Evolutionary conservation across 1,140 invertebrate genomes (phyloP).

Genomic region (Drosophila athabasca): DNA sequence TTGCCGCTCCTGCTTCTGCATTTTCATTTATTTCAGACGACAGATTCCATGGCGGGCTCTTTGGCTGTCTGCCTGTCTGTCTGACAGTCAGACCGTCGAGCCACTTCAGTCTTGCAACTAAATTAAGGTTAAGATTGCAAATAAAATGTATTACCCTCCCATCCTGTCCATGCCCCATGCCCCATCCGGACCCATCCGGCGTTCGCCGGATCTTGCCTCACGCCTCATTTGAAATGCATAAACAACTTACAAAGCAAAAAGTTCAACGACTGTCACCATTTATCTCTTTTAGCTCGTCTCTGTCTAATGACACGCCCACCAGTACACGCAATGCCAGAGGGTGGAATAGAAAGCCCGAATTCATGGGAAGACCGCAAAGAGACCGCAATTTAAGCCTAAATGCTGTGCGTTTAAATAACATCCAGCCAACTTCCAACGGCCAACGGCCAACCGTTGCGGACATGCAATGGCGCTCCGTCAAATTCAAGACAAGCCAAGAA

Average conservation of each 20-base stretch:
- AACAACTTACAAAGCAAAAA: slow-evolving; percentile 78
- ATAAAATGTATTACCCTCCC: slow-evolving; percentile 75
- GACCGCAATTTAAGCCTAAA: slow-evolving; percentile 80
- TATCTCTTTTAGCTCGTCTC: slow-evolving; percentile 74
- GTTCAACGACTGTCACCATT: slow-evolving; percentile 79
- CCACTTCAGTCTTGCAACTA: slow-evolving; percentile 70
- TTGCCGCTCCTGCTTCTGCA: slow-evolving; percentile 55
- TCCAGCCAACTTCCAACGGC: slow-evolving; percentile 35
- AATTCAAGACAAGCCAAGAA: slow-evolving; percentile 68
- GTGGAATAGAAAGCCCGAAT: slow-evolving; percentile 23
- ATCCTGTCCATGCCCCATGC: not conserved
- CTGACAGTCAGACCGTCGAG: slow-evolving; percentile 14
- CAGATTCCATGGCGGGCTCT: slow-evolving; percentile 56
- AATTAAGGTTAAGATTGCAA: slow-evolving; percentile 82
- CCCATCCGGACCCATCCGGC: not conserved
- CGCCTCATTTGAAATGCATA: slow-evolving; percentile 79
- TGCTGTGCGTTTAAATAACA: slow-evolving; percentile 75
- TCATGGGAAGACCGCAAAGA: slow-evolving; percentile 63
- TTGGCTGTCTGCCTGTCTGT: slow-evolving; percentile 12
- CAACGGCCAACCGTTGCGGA: slow-evolving; percentile 46
- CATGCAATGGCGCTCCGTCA: slow-evolving; percentile 61
- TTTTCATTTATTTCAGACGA: slow-evolving; percentile 78
- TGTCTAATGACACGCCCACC: slow-evolving; percentile 77
- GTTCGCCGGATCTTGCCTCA: slow-evolving; percentile 4
- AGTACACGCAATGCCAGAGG: slow-evolving; percentile 29